These are phyloP conservation scores for Coelopa pilipes DNA, from an alignment of 2,888 invertebrate genomes.

Conservation along the genomic window DNA sequence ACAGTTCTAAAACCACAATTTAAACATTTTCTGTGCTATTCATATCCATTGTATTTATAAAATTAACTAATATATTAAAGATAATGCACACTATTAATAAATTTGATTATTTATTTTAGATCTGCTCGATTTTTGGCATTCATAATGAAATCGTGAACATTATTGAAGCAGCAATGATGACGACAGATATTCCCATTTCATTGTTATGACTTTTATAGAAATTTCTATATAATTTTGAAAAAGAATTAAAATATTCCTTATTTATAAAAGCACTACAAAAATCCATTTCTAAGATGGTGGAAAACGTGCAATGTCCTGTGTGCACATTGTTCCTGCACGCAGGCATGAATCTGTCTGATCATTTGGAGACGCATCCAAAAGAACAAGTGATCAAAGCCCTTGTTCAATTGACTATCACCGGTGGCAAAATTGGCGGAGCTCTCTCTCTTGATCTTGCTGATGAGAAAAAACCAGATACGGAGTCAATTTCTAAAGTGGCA, in stretches of 20 bases:
- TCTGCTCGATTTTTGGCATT: not conserved
- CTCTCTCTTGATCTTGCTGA: slow-evolving; percentile 48
- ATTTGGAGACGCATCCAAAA: slow-evolving; percentile 87
- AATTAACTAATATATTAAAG: too few relatives aligned
- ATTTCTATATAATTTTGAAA: not conserved
- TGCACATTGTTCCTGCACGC: slow-evolving; percentile 85
- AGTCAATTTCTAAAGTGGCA: not conserved
- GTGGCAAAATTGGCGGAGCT: slow-evolving; percentile 43
- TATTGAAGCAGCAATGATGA: slow-evolving; percentile 33
- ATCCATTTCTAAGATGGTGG: slow-evolving; percentile 55
- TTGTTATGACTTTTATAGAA: slow-evolving; percentile 41
- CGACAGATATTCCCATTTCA: not conserved
- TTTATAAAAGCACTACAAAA: too few relatives aligned
- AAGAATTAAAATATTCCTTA: not conserved
- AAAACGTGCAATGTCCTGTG: slow-evolving; percentile 78
- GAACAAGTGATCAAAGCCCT: slow-evolving; percentile 88
- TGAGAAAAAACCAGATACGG: slow-evolving; percentile 28
- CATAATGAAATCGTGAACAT: not conserved
- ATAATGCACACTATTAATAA: not conserved
- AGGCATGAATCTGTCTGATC: slow-evolving; percentile 83
- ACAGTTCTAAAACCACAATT: too few relatives aligned
- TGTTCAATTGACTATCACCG: slow-evolving; percentile 64
- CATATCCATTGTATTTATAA: too few relatives aligned
- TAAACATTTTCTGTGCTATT: too few relatives aligned
- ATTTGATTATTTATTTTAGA: not conserved